phyloP scores from a whole-genome alignment of 1,140 invertebrate genomes.

The Lanistes nyassanus region DNA sequence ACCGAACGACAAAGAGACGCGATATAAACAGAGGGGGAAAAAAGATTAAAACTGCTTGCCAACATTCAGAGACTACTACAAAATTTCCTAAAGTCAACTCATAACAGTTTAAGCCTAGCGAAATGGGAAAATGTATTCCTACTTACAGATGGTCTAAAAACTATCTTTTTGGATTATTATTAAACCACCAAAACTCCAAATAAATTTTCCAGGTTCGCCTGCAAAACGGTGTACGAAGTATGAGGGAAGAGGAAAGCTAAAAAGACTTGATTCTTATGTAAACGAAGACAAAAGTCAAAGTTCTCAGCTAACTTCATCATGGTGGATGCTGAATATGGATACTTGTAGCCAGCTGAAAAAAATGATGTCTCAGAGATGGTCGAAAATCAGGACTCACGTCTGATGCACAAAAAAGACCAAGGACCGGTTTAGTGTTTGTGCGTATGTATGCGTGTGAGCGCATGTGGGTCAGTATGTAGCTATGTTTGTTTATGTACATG shows the following conservation, averaged over 20 bases:
- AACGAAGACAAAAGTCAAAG: neutral
- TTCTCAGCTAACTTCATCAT: neutral
- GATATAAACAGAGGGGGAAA: no score
- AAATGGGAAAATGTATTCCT: no score
- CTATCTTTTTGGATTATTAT: no score
- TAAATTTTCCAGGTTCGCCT: no score
- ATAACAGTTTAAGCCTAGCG: no score
- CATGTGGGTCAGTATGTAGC: neutral
- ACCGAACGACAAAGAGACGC: no score
- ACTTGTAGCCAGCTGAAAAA: neutral
- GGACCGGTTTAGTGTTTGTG: constrained; percentile 6
- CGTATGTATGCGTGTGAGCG: constrained; percentile 5
- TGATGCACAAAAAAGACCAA: neutral
- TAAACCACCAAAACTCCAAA: no score
- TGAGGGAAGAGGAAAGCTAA: neutral
- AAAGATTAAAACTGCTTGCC: no score
- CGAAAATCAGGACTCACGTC: neutral
- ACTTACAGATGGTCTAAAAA: no score
- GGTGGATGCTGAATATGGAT: neutral
- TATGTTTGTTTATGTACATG: constrained; percentile 13
- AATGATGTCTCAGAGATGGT: neutral
- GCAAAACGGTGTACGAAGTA: no score
- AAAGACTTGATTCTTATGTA: neutral
- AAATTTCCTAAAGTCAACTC: no score
- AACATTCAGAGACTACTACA: no score